A percentile compares a stretch with the other conserved stretches of the same genome.
Evolutionary conservation across 1,140 invertebrate species (phyloP).

Genomic region (Anoplophora glabripennis): DNA sequence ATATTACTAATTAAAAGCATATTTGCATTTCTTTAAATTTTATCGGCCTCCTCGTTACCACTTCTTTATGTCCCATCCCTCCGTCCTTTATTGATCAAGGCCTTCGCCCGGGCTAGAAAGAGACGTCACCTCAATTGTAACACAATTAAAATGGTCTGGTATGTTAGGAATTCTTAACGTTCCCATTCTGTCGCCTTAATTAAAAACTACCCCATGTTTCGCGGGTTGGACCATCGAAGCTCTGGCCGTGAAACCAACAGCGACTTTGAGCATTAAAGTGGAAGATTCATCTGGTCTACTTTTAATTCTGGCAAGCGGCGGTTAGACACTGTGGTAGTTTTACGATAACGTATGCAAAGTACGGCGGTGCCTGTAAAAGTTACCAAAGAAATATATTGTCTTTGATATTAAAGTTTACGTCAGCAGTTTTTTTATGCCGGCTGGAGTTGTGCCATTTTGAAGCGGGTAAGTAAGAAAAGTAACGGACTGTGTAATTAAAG

Average conservation of each 20-base stretch:
- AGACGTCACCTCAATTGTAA: conserved; percentile 34
- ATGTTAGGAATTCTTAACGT: conserved; percentile 48
- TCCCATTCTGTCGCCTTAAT: conserved; percentile 47
- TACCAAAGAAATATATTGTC: conserved; percentile 12
- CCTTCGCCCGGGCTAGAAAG: conserved; percentile 15
- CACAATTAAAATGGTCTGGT: conserved; percentile 45
- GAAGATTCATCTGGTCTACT: conserved; percentile 27
- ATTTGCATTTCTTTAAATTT: conserved; percentile 42
- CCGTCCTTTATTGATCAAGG: conserved; percentile 16
- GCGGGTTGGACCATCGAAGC: conserved; percentile 26
- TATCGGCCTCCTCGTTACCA: conserved; percentile 22
- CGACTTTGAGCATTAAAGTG: background rate
- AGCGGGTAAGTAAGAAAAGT: too few relatives aligned
- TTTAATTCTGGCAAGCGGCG: conserved; percentile 36
- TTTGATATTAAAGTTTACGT: conserved; percentile 1
- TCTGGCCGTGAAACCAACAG: conserved; percentile 7
- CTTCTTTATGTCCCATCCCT: conserved; percentile 21
- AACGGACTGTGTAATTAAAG: too few relatives aligned
- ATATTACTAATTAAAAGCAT: conserved; percentile 47
- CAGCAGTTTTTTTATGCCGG: background rate
- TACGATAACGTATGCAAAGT: conserved; percentile 43
- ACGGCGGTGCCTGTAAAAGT: conserved; percentile 24
- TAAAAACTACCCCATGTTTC: conserved; percentile 48
- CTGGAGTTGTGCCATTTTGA: background rate
- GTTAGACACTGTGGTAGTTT: conserved; percentile 46